Percentiles rank a stretch among this genome's conserved stretches.
These are phyloP conservation scores for Patella ulyssiponensis DNA, from an alignment of 2,888 invertebrate species.

Conservation along the genomic window DNA sequence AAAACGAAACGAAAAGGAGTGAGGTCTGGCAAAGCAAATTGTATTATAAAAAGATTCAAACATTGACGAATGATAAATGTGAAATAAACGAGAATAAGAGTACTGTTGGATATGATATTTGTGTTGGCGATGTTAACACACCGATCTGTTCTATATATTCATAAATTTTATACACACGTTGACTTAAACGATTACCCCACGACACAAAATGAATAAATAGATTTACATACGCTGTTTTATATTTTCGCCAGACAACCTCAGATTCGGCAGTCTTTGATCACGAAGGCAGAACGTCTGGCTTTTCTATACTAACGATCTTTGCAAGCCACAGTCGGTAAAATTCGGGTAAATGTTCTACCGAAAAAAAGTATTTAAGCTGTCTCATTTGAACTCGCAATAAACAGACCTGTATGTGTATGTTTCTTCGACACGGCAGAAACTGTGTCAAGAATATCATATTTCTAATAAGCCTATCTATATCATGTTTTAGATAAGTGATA, in stretches of 20 bases:
- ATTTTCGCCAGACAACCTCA: conserved; percentile 5
- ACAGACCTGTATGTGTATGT: no score
- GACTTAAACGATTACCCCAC: conserved; percentile 11
- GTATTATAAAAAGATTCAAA: neutral
- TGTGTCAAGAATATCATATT: no score
- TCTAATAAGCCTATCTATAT: no score
- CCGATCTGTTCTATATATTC: neutral
- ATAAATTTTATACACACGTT: conserved; percentile 5
- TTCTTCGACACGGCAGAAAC: no score
- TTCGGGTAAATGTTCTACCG: no score
- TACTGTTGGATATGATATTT: conserved; percentile 1
- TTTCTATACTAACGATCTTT: neutral
- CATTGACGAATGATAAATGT: conserved; percentile 3
- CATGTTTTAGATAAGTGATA: no score
- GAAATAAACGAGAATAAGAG: conserved; percentile 4
- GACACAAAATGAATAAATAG: conserved; percentile 2
- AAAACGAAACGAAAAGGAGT: conserved; percentile 2
- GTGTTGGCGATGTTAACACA: conserved; percentile 7
- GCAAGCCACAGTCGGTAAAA: no score
- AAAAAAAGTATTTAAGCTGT: no score
- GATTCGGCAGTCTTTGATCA: conserved; percentile 1
- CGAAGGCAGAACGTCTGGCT: neutral
- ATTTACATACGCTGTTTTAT: conserved; percentile 5
- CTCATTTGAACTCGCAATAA: no score
- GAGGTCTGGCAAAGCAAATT: conserved; percentile 11